These are phyloP conservation scores for Candoia aspera DNA, from an alignment of 2,113 vertebrate species.

Conservation along the genomic window DNA sequence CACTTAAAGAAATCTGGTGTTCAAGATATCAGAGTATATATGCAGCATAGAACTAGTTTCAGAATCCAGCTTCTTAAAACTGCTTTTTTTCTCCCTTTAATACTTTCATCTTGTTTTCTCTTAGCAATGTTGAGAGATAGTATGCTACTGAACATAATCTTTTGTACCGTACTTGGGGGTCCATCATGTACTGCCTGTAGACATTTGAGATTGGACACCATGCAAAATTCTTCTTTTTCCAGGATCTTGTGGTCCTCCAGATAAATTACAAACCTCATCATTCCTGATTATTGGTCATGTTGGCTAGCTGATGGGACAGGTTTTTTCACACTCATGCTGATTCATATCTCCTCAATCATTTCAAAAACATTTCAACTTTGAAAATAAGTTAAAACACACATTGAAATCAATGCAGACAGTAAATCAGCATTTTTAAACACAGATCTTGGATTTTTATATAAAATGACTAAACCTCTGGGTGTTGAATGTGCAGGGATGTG, in stretches of 20 bases:
- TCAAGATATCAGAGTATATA: background rate
- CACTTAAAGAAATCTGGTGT: background rate
- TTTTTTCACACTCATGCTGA: background rate
- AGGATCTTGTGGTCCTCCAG: background rate
- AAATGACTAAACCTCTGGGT: background rate
- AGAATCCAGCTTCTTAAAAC: background rate
- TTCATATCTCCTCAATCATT: background rate
- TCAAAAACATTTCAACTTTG: background rate
- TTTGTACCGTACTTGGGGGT: background rate
- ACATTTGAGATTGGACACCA: background rate
- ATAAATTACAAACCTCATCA: background rate
- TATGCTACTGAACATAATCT: background rate
- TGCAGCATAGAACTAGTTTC: background rate
- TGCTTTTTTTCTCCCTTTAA: background rate
- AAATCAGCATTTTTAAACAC: background rate
- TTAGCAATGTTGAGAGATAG: background rate
- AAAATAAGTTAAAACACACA: background rate
- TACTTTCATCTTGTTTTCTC: background rate
- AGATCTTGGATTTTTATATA: background rate
- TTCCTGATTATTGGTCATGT: background rate
- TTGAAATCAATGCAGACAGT: background rate
- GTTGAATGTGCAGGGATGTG: background rate
- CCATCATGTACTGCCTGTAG: background rate
- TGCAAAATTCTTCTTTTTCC: background rate
- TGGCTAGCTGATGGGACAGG: background rate